Conservation (phyloP, 2,888 invertebrate species). For the Diarsia rubi region DNA sequence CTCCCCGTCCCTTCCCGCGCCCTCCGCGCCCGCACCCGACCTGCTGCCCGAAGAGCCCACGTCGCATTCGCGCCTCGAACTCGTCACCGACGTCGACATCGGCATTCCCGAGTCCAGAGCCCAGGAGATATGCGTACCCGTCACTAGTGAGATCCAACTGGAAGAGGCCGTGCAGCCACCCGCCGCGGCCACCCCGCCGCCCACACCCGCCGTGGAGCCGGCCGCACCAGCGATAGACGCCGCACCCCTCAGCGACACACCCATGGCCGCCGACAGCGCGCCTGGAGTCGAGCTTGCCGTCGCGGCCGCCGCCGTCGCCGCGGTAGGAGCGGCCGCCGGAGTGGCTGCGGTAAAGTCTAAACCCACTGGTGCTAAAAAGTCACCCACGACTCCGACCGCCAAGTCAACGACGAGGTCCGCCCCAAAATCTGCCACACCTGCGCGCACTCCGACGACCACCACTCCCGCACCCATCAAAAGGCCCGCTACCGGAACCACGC, state of each 20-base stretch:
- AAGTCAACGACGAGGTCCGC: slow-evolving; percentile 71
- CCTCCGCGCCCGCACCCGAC: slow-evolving; percentile 80
- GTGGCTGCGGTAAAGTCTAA: slow-evolving; percentile 66
- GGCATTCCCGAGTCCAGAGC: slow-evolving; percentile 85
- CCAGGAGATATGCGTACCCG: slow-evolving; percentile 88
- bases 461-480: slow-evolving; percentile 69
- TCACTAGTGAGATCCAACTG: slow-evolving; percentile 81
- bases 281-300: slow-evolving; percentile 38
- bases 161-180: slow-evolving; percentile 78
- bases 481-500: slow-evolving; percentile 57
- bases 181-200: slow-evolving; percentile 70
- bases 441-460: slow-evolving; percentile 70
- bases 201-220: slow-evolving; percentile 73
- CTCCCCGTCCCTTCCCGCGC: slow-evolving; percentile 67
- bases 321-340: slow-evolving; percentile 69
- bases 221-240: slow-evolving; percentile 63
- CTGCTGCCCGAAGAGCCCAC: slow-evolving; percentile 79
- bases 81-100: slow-evolving; percentile 85
- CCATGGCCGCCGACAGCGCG: slow-evolving; percentile 70
- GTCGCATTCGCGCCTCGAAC: slow-evolving; percentile 73
- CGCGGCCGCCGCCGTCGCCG: slow-evolving; percentile 71
- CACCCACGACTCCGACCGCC: slow-evolving; percentile 73
- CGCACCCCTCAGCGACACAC: slow-evolving; percentile 65
- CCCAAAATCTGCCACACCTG: slow-evolving; percentile 71
- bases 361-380: slow-evolving; percentile 69